Conservation (phyloP, 2,113 vertebrate species). For the Corythoichthys haematopterus region DNA sequence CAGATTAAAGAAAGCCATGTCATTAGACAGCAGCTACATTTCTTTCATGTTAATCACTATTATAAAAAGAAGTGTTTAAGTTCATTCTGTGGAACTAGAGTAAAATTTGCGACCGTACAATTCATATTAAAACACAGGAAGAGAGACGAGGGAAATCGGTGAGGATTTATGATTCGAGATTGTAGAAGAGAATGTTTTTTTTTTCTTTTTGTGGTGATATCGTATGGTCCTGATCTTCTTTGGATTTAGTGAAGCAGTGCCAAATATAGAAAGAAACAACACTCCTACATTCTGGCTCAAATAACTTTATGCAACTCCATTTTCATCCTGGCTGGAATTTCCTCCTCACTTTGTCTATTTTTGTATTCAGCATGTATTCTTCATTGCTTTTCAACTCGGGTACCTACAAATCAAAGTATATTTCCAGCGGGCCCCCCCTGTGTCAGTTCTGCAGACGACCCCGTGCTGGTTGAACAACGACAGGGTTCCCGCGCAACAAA, state of each 20-base stretch:
- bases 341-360: background rate
- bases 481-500: conserved; percentile 32
- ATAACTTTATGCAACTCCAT: background rate
- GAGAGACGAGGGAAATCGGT: background rate
- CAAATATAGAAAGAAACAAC: too few species aligned
- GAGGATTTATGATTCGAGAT: too few species aligned
- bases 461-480: conserved; percentile 34
- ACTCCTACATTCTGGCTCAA: background rate
- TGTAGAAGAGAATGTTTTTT: too few species aligned
- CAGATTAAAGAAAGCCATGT: conserved; percentile 29
- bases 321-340: background rate
- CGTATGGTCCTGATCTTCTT: too few species aligned
- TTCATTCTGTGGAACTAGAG: conserved; percentile 20
- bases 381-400: conserved; percentile 12
- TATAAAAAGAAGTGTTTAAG: conserved; percentile 19
- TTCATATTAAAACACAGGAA: background rate
- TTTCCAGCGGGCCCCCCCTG: conserved; percentile 8
- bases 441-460: conserved; percentile 10
- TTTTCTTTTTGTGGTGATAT: too few species aligned
- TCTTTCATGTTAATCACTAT: conserved; percentile 28
- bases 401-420: conserved; percentile 22
- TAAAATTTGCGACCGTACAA: conserved; percentile 15
- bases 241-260: too few species aligned
- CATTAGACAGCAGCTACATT: conserved; percentile 16
- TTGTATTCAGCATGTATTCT: background rate